Evolutionary conservation across 2,113 vertebrate species (phyloP).

Genomic region (Apodemus sylvaticus): DNA sequence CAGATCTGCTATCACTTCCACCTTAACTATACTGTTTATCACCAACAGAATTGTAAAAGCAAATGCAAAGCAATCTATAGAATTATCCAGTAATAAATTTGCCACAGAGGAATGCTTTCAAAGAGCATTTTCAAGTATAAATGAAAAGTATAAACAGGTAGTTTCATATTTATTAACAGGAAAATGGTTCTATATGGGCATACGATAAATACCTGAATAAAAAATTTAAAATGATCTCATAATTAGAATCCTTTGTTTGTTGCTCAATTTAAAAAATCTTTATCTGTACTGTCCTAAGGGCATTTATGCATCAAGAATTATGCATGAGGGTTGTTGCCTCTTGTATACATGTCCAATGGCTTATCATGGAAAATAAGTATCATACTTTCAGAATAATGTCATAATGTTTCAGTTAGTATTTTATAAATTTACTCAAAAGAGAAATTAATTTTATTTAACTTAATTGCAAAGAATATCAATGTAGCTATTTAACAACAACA

Average conservation of each 20-base stretch:
- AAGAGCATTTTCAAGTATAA: slow-evolving; percentile 15
- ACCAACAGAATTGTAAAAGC: slow-evolving; percentile 46
- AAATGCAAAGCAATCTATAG: slow-evolving; percentile 60
- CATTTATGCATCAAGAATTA: background rate
- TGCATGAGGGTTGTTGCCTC: background rate
- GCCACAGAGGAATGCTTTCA: slow-evolving; percentile 61
- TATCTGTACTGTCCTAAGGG: background rate
- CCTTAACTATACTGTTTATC: slow-evolving; percentile 55
- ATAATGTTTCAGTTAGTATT: slow-evolving; percentile 15
- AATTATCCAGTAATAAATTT: slow-evolving; percentile 72
- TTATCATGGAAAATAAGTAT: slow-evolving; percentile 44
- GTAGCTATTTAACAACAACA: background rate
- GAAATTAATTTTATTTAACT: background rate
- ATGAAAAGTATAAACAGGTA: slow-evolving; percentile 62
- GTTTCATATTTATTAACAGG: slow-evolving; percentile 53
- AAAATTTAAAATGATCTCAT: slow-evolving; percentile 57
- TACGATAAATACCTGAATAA: slow-evolving; percentile 64
- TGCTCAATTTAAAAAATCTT: background rate
- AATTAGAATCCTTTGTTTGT: background rate
- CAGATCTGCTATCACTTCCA: slow-evolving; percentile 50
- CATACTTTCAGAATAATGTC: background rate
- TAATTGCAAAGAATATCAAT: background rate
- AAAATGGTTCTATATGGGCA: slow-evolving; percentile 68
- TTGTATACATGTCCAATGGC: background rate
- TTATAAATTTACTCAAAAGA: slow-evolving; percentile 32